Evolutionary conservation across 2,113 vertebrate genomes (phyloP).

Genomic region (Polyodon spathula): DNA sequence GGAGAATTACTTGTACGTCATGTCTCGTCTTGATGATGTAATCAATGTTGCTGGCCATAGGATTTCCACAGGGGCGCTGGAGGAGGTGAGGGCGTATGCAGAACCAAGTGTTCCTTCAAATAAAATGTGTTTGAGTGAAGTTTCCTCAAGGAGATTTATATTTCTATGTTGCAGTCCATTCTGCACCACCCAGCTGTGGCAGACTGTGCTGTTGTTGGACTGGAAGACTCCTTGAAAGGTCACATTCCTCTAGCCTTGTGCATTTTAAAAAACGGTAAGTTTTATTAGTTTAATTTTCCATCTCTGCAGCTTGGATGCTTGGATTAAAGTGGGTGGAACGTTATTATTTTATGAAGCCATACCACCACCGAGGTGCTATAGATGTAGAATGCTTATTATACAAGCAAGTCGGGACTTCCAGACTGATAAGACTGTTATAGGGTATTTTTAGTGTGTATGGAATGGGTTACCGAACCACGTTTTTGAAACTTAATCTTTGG

Average conservation of each 20-base stretch:
- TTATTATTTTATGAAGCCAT: too few species aligned
- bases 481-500: too few species aligned
- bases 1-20: constrained; percentile 82
- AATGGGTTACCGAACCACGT: too few species aligned
- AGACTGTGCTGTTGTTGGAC: constrained; percentile 90
- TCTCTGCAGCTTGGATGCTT: too few species aligned
- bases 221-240: constrained; percentile 84
- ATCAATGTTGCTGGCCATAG: constrained; percentile 95
- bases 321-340: too few species aligned
- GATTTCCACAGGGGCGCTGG: constrained; percentile 83
- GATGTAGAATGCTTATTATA: too few species aligned
- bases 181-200: constrained; percentile 68
- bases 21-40: constrained; percentile 91
- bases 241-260: constrained; percentile 83
- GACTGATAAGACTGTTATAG: too few species aligned
- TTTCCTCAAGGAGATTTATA: neutral
- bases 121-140: neutral
- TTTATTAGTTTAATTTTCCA: too few species aligned
- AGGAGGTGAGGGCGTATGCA: constrained; percentile 65
- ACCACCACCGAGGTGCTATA: too few species aligned
- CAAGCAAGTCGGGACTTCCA: too few species aligned
- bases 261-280: constrained; percentile 73
- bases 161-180: constrained; percentile 56
- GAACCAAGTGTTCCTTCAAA: neutral
- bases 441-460: too few species aligned